Percentiles rank a stretch among this genome's conserved stretches.
Evolutionary conservation across 2,113 vertebrate genomes (phyloP).

Genomic region (Heterotis niloticus): DNA sequence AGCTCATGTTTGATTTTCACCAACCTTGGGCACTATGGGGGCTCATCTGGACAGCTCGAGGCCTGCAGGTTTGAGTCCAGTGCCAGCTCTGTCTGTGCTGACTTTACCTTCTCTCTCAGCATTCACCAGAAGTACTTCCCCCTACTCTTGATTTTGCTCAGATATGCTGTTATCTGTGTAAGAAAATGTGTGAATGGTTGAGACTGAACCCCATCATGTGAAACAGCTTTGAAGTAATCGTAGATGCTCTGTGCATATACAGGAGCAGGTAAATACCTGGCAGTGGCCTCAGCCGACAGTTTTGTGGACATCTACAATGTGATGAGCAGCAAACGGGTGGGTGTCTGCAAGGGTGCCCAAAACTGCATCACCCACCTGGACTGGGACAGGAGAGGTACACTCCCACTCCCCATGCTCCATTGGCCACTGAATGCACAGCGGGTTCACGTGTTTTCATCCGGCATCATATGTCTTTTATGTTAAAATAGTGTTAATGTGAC

Average conservation of each 20-base stretch:
- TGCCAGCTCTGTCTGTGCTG: too few species aligned
- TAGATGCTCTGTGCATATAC: constrained; percentile 18
- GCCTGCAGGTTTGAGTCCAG: too few species aligned
- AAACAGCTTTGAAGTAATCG: background rate
- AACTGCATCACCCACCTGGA: constrained; percentile 93
- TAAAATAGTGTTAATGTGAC: background rate
- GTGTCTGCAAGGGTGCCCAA: constrained; percentile 89
- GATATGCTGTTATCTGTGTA: background rate
- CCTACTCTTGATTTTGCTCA: background rate
- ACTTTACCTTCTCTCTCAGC: background rate
- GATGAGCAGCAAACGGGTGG: constrained; percentile 93
- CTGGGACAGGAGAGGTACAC: constrained; percentile 87
- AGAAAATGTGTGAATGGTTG: background rate
- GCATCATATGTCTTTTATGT: background rate
- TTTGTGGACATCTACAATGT: constrained; percentile 97
- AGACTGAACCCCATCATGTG: too few species aligned
- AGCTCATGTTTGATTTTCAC: too few species aligned
- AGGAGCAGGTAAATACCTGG: constrained; percentile 92
- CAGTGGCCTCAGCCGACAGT: constrained; percentile 89
- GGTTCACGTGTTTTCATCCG: background rate
- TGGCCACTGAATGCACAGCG: background rate
- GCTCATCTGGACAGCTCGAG: too few species aligned
- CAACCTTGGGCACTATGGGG: too few species aligned
- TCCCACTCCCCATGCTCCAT: background rate
- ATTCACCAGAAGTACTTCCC: too few species aligned